Evolutionary conservation across 1,140 invertebrate genomes (phyloP).

Genomic region (Dendrolimus kikuchii): DNA sequence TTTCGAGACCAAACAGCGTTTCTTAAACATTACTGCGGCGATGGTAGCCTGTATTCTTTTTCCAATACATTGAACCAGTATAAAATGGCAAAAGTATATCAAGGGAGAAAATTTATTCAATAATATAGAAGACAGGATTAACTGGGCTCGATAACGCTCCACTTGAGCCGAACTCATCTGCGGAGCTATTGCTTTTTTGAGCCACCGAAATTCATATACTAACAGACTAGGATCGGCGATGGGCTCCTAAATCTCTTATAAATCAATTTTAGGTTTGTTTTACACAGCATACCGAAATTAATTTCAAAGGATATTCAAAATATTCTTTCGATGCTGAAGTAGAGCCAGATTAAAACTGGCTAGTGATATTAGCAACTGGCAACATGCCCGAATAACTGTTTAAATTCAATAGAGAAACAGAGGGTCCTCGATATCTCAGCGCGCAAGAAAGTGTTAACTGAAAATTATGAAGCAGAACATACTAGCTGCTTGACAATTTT

Average conservation of each 20-base stretch:
- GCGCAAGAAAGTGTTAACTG: too few species aligned
- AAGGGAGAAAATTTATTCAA: slow-evolving; percentile 52
- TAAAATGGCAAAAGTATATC: slow-evolving; percentile 38
- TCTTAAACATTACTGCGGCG: slow-evolving; percentile 10
- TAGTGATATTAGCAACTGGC: too few species aligned
- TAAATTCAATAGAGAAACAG: too few species aligned
- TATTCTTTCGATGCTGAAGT: too few species aligned
- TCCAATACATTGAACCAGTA: slow-evolving; percentile 35
- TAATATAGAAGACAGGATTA: slow-evolving; percentile 55
- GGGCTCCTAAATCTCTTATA: slow-evolving; percentile 14
- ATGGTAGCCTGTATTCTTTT: slow-evolving; percentile 21
- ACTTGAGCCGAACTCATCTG: slow-evolving; percentile 46
- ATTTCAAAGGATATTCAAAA: too few species aligned
- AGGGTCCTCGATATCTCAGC: too few species aligned
- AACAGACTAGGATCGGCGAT: slow-evolving; percentile 24
- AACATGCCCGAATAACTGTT: too few species aligned
- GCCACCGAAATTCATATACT: slow-evolving; percentile 40
- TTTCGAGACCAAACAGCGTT: not conserved
- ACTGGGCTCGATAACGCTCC: slow-evolving; percentile 54
- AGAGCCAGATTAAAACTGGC: too few species aligned
- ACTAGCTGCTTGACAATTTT: too few species aligned
- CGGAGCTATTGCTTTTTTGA: slow-evolving; percentile 46
- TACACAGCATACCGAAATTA: not conserved
- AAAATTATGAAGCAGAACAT: too few species aligned
- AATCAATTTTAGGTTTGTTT: slow-evolving; percentile 15